Base-by-base conservation (phyloP, 1,140 invertebrate species). In the Ceratina calcarata region DNA sequence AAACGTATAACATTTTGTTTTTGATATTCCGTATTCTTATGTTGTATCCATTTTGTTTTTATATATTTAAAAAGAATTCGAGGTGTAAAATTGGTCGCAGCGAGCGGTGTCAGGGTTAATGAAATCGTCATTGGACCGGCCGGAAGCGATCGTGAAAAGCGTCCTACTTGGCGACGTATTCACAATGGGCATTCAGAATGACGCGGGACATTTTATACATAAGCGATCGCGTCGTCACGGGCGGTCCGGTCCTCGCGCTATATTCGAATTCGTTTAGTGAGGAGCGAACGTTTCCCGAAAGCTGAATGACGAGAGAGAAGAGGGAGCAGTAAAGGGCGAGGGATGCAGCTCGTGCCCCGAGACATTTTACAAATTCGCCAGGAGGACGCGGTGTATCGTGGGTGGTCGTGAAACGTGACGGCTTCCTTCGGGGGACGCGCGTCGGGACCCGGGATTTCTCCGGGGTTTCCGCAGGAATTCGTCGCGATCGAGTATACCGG, bases 301-400 rank as follows among this genome's bases (percentile, higher is more conserved):
- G 6, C 22, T 53, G 76, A 70, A 83, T 64, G 45, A 58, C 6
- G 53, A 12, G 22, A 66, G 45, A 13, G 57, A 71, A 22, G 61
- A 13, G 60, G 53, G 62, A 18, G 12, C 66, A 57, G 27, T 15
- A 24, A 53, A 60, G 58, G 12, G 32, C 22, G 73, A 73, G 51
- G 57, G 51, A 58, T 64, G 0, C 7, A 80, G 51, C 73, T 80
- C 79, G 75, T 86, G 80, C 70, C 66, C 58, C 62, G 49, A 72
- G 51, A 45, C 74, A 67, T 85, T 78, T 76, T 77, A 87, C 74
- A 69, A 80, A 87, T 87, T 87, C 81, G 83, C 83, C 68, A 85
- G 61, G 72, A 81, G 8, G 37, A 45, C 37, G 37, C 37, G 37
- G 37, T 45, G 66, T 74, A 51, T 76, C 86, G 86, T 87, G 86